These are phyloP conservation scores for Cuniculus paca DNA, from an alignment of 2,797 vertebrate species.

Conservation along the genomic window DNA sequence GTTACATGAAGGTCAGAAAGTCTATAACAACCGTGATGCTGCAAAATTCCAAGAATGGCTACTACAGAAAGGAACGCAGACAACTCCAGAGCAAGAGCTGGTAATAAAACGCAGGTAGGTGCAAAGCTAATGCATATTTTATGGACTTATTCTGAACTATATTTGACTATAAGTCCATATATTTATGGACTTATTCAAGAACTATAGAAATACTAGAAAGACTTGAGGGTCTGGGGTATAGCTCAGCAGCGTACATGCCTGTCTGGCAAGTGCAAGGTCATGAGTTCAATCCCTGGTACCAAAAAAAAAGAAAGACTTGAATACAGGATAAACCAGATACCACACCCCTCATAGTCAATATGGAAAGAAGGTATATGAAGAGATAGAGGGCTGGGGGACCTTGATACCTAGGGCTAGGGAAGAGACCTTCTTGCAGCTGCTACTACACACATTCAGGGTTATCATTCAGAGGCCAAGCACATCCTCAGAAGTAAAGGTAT, in stretches of 20 bases:
- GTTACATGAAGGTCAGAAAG: neutral
- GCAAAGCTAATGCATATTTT: slow-evolving; percentile 23
- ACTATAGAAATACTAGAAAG: slow-evolving; percentile 25
- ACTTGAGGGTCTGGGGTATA: too few relatives aligned
- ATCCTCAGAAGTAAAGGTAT: neutral
- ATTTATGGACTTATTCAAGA: too few relatives aligned
- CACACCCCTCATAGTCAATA: neutral
- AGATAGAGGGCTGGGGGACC: neutral
- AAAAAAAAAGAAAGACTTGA: too few relatives aligned
- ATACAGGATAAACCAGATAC: neutral
- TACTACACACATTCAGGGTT: neutral
- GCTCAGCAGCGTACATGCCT: too few relatives aligned
- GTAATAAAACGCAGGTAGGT: slow-evolving; percentile 68
- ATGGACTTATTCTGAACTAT: neutral
- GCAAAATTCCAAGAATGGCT: slow-evolving; percentile 73
- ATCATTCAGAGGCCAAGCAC: neutral
- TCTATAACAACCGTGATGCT: neutral
- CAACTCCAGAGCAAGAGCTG: neutral
- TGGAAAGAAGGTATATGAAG: neutral
- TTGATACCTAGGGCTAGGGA: slow-evolving; percentile 36
- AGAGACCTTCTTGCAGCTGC: slow-evolving; percentile 22
- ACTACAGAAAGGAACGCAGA: slow-evolving; percentile 25
- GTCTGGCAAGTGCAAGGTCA: too few relatives aligned
- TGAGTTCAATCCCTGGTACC: too few relatives aligned
- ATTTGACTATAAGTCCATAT: too few relatives aligned